Percentiles rank a stretch among this genome's conserved stretches.
These are phyloP conservation scores for Epirrhoe tristata DNA, from an alignment of 2,888 invertebrate species.

Conservation along the genomic window DNA sequence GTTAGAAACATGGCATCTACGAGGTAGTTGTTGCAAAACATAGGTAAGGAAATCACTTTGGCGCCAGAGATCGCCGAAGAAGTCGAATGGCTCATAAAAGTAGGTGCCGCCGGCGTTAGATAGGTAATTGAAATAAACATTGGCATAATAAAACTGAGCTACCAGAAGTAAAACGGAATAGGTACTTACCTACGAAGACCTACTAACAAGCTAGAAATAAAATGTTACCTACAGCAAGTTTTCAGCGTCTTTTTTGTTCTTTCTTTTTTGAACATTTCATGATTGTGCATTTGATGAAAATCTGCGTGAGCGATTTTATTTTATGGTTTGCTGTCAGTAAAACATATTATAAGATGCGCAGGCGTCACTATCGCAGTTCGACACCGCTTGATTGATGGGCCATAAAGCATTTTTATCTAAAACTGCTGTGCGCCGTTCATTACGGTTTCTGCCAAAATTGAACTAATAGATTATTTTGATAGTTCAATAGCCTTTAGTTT, in stretches of 20 bases:
- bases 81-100: constrained; percentile 18
- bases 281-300: neutral
- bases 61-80: constrained; percentile 18
- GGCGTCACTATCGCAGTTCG: constrained; percentile 14
- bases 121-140: constrained; percentile 26
- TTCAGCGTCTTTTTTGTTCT: too few relatives aligned
- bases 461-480: constrained; percentile 10
- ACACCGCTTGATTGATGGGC: constrained; percentile 36
- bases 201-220: too few relatives aligned
- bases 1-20: neutral
- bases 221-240: too few relatives aligned
- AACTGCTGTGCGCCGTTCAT: constrained; percentile 13
- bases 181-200: too few relatives aligned
- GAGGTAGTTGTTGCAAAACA: constrained; percentile 18
- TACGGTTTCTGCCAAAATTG: constrained; percentile 5
- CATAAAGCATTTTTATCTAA: constrained; percentile 37
- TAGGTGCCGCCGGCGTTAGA: constrained; percentile 5
- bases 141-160: constrained; percentile 23
- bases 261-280: too few relatives aligned
- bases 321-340: neutral
- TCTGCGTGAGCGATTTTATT: neutral
- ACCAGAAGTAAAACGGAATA: neutral
- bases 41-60: constrained; percentile 19
- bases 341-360: constrained; percentile 5
- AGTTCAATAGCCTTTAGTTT: neutral